Percentiles rank a stretch among this genome's conserved stretches.
Conservation (phyloP, 2,888 invertebrate genomes). For the Platypus cylindrus region DNA sequence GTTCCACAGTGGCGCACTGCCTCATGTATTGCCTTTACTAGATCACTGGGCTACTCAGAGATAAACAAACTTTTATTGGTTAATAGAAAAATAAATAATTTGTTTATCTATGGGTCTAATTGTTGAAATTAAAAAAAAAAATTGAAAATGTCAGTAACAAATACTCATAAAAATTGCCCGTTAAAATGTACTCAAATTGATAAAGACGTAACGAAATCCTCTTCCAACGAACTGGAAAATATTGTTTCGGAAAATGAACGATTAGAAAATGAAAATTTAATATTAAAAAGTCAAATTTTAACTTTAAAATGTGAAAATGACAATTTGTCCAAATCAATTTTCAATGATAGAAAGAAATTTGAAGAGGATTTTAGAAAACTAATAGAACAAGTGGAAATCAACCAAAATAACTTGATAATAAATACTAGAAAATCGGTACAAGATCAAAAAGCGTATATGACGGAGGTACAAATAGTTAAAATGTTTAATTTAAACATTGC, state of each 20-base stretch:
- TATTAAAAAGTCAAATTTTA: slow-evolving; percentile 8
- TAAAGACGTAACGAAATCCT: neutral
- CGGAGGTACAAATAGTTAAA: slow-evolving; percentile 8
- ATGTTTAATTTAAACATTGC: neutral
- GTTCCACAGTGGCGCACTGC: too few relatives aligned
- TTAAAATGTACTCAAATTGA: neutral
- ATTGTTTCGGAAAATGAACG: slow-evolving; percentile 10
- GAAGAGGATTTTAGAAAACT: slow-evolving; percentile 14
- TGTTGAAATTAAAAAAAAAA: too few relatives aligned
- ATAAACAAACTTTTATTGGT: slow-evolving; percentile 1
- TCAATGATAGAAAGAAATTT: slow-evolving; percentile 9
- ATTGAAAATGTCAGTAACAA: too few relatives aligned
- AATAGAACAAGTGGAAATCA: slow-evolving; percentile 11
- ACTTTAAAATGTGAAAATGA: slow-evolving; percentile 10
- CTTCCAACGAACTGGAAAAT: slow-evolving; percentile 8
- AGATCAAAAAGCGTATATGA: slow-evolving; percentile 14
- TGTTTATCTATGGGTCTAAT: too few relatives aligned
- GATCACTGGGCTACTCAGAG: too few relatives aligned
- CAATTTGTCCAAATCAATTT: slow-evolving; percentile 7
- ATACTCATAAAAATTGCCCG: neutral
- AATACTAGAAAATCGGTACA: slow-evolving; percentile 14
- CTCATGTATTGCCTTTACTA: too few relatives aligned
- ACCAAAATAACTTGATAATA: slow-evolving; percentile 12
- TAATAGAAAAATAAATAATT: too few relatives aligned
- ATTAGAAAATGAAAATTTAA: slow-evolving; percentile 10